Evolutionary conservation across 2,888 invertebrate species (phyloP), one percentile per base, ranked within the genome.

Genomic region (Synergus laeviventris): DNA sequence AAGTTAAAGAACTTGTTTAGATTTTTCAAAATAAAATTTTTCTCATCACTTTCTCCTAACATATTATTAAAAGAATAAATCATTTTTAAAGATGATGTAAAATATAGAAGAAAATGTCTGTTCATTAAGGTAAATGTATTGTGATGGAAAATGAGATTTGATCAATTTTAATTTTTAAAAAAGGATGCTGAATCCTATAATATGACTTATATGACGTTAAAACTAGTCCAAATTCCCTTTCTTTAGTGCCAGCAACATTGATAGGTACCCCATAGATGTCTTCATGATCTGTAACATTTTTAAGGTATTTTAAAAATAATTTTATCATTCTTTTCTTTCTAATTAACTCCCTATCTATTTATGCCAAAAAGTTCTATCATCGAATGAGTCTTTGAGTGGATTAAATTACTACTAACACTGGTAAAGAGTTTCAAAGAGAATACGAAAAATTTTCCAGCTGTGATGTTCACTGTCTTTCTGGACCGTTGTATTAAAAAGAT

Each of bases 361-460:
- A 5, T 16, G 16, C 5, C 16, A 45, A 45, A 45, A 45, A 45
- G 5, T 45, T 1, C 0, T 5, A 5, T 16, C 7, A 45, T 45
- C 5, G 45, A 4, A 45, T 8, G 5, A 45, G 16, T 45, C 16
- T 14, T 14, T 14, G 5, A 31, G 31, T 31, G 31, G 0, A 31
- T 54, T 7, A 54, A 18, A 54, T 2, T 54, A 18, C 1, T 54
- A 54, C 81, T 75, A 73, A 83, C 84, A n/a, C 66, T 66, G 21
- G 70, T 73, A 39, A 80, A 83, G 31, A 80, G 74, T 7, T 74
- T 59, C 16, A 82, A 54, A 0, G 82, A 82, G 12, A 81, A 70
- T 8, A 75, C 59, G n/a, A 60, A 83, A 21, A 84, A 83, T 54
- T 78, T 81, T 64, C 84, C 83, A 2, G 81, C 84, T 16, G 84